A percentile compares a stretch with the other conserved stretches of the same genome.
These are phyloP conservation scores for Lycia hirtaria DNA, from an alignment of 2,888 invertebrate species.

Conservation along the genomic window DNA sequence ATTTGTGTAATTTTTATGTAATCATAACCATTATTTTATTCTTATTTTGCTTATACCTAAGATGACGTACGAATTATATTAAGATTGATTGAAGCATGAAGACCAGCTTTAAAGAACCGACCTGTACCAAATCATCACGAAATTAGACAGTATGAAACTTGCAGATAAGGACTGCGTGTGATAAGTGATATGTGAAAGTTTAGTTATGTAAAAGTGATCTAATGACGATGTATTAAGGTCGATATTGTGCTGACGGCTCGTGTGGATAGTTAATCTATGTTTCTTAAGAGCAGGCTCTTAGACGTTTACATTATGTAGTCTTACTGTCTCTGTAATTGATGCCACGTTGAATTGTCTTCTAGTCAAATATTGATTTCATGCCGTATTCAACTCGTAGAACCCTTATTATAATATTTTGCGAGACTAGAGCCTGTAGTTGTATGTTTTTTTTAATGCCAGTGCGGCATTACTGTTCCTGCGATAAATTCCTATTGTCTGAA, in stretches of 20 bases:
- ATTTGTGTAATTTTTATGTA: too few relatives aligned
- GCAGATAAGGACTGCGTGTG: conserved; percentile 28
- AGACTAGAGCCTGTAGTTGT: neutral
- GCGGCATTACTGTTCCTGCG: too few relatives aligned
- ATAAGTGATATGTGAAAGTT: conserved; percentile 18
- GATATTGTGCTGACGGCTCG: conserved; percentile 9
- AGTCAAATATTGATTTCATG: conserved; percentile 27
- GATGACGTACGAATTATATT: too few relatives aligned
- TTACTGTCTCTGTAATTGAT: neutral
- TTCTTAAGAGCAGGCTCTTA: conserved; percentile 13
- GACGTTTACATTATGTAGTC: conserved; percentile 14
- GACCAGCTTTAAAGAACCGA: neutral
- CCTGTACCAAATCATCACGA: neutral
- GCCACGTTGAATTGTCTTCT: conserved; percentile 29
- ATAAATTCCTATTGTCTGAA: neutral
- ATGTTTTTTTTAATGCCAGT: neutral
- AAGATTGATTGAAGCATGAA: too few relatives aligned
- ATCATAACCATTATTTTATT: too few relatives aligned
- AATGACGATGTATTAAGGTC: conserved; percentile 13
- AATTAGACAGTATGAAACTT: conserved; percentile 18
- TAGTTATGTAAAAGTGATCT: conserved; percentile 2
- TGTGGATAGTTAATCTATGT: conserved; percentile 3
- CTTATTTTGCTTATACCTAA: too few relatives aligned
- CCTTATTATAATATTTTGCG: neutral
- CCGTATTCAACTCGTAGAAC: neutral